A percentile compares a stretch with the other conserved stretches of the same genome.
phyloP scores from a whole-genome alignment of 35 echinoderm and acorn worm species.

The Ophiothrix spiculata region DNA sequence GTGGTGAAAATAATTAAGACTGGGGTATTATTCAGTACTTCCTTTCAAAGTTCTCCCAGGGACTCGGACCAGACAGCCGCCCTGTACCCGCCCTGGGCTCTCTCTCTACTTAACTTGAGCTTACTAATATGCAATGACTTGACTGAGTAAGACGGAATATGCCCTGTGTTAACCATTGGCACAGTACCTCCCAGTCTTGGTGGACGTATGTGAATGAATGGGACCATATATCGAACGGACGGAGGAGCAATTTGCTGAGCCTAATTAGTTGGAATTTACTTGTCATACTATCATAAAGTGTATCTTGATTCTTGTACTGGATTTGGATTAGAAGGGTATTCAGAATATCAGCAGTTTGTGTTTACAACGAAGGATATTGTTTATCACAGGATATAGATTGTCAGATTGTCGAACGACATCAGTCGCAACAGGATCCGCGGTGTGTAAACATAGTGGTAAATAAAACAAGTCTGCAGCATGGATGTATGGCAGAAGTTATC shows the following conservation, averaged over 20 bases:
- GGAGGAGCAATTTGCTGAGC: too few relatives aligned
- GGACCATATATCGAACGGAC: too few relatives aligned
- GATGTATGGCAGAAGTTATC: conserved; percentile 39
- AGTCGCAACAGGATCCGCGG: too few relatives aligned
- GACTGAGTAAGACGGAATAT: not conserved
- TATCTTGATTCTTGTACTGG: not conserved
- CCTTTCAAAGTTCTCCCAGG: conserved; percentile 1
- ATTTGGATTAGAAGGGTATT: not conserved
- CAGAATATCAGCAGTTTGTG: not conserved
- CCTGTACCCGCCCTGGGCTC: not conserved
- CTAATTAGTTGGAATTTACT: too few relatives aligned
- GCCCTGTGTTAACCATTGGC: not conserved
- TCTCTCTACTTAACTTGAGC: conserved; percentile 4
- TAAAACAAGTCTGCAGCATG: not conserved
- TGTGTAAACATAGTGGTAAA: not conserved
- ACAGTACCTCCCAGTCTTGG: not conserved
- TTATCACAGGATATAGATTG: too few relatives aligned
- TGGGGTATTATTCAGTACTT: conserved; percentile 2
- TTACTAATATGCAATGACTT: not conserved
- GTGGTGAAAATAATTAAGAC: not conserved
- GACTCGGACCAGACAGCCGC: conserved; percentile 7
- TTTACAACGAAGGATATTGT: not conserved
- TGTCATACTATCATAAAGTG: too few relatives aligned
- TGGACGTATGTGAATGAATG: too few relatives aligned
- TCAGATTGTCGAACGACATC: too few relatives aligned